Conservation (phyloP, 1,140 invertebrate species). For the Dinothrombium tinctorium region DNA sequence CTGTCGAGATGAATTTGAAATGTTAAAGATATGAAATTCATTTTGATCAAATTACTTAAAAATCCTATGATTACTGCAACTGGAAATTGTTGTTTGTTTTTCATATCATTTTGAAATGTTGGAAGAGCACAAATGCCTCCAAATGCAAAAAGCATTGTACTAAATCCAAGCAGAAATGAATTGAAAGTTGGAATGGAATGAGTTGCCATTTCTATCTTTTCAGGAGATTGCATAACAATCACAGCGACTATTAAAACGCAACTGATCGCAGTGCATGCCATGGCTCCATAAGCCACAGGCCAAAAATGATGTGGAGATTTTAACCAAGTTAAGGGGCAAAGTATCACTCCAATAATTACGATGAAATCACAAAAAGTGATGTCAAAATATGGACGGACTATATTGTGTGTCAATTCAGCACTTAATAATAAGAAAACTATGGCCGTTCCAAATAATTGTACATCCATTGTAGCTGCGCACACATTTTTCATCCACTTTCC, state of each 20-base stretch:
- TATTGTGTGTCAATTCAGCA: constrained; percentile 32
- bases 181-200: constrained; percentile 14
- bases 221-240: neutral
- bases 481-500: constrained; percentile 5
- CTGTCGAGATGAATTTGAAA: constrained; percentile 21
- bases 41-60: constrained; percentile 20
- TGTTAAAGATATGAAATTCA: neutral
- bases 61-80: constrained; percentile 28
- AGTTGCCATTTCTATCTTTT: neutral
- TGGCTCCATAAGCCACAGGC: constrained; percentile 15
- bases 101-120: constrained; percentile 43
- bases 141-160: constrained; percentile 37
- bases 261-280: neutral
- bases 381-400: constrained; percentile 24
- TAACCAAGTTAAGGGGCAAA: constrained; percentile 38
- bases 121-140: constrained; percentile 40
- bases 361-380: constrained; percentile 31
- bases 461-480: constrained; percentile 19
- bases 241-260: constrained; percentile 1
- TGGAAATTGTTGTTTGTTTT: constrained; percentile 29
- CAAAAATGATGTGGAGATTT: constrained; percentile 45
- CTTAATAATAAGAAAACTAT: constrained; percentile 42
- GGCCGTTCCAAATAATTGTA: constrained; percentile 39
- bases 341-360: constrained; percentile 30
- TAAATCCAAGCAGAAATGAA: constrained; percentile 35